A percentile compares a stretch with the other conserved stretches of the same genome.
These are phyloP conservation scores for Acestrorhynchus altus DNA, from an alignment of 2,797 vertebrate species.

Conservation along the genomic window DNA sequence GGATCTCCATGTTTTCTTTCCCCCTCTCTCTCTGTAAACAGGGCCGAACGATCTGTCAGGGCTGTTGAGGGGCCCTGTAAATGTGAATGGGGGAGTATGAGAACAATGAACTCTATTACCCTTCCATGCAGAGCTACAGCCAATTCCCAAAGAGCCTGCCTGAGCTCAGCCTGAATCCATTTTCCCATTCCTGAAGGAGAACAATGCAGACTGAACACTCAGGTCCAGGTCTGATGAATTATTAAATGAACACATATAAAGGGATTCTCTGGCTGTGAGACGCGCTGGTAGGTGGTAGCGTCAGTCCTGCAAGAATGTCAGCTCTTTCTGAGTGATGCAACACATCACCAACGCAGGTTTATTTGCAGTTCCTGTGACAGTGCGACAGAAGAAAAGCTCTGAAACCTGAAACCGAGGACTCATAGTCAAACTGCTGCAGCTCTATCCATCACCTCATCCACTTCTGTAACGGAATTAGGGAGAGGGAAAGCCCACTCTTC, in stretches of 20 bases:
- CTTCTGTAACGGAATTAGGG: too few species aligned
- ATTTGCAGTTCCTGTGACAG: background rate
- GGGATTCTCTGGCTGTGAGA: conserved; percentile 18
- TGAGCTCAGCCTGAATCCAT: conserved; percentile 51
- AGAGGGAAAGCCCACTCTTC: too few species aligned
- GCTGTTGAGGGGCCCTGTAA: conserved; percentile 59
- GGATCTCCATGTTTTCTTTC: conserved; percentile 45
- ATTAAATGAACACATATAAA: conserved; percentile 25
- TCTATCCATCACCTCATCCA: background rate
- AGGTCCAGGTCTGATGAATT: conserved; percentile 41
- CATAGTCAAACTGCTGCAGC: background rate
- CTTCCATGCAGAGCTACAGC: conserved; percentile 46
- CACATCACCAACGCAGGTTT: background rate
- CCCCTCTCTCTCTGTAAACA: conserved; percentile 52
- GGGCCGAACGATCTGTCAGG: conserved; percentile 60
- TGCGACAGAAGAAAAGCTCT: background rate
- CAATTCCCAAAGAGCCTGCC: conserved; percentile 59
- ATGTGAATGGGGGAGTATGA: conserved; percentile 56
- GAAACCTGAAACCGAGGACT: background rate
- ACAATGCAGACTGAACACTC: conserved; percentile 48
- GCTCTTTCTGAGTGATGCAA: conserved; percentile 12
- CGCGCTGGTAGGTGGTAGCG: conserved; percentile 6
- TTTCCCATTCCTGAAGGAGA: conserved; percentile 49
- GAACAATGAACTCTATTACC: conserved; percentile 65
- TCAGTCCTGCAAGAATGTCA: background rate